phyloP scores from a whole-genome alignment of 2,113 vertebrate species.

The Rhynchomys soricoides region DNA sequence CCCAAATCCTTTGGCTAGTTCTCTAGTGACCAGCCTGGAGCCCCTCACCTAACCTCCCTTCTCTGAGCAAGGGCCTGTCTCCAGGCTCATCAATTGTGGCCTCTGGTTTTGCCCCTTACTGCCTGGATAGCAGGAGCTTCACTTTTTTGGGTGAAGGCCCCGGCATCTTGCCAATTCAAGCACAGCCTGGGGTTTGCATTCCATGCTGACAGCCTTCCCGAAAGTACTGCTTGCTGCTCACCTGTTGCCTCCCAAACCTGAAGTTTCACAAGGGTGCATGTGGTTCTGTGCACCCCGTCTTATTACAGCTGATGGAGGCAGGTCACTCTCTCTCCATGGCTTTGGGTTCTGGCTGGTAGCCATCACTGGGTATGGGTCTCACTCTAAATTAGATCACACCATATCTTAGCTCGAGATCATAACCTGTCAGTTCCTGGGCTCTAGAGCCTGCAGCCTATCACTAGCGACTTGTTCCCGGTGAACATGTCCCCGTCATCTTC shows the following conservation, averaged over 20 bases:
- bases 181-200: not conserved
- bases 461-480: not conserved
- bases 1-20: not conserved
- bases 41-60: not conserved
- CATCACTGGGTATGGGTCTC: not conserved
- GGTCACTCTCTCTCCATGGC: not conserved
- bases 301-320: not conserved
- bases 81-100: not conserved
- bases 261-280: not conserved
- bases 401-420: not conserved
- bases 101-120: not conserved
- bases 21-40: not conserved
- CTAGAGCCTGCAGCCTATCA: not conserved
- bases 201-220: too few relatives aligned
- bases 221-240: not conserved
- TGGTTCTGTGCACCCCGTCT: not conserved
- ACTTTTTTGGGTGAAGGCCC: not conserved
- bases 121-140: not conserved
- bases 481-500: not conserved
- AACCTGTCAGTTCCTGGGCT: not conserved
- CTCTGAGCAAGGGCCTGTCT: not conserved
- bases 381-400: not conserved
- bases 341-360: not conserved
- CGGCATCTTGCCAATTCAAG: not conserved
- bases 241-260: not conserved